Evolutionary conservation across 2,888 invertebrate species (phyloP), one percentile per base, ranked within the genome.

Genomic region (Bimastos eiseni): DNA sequence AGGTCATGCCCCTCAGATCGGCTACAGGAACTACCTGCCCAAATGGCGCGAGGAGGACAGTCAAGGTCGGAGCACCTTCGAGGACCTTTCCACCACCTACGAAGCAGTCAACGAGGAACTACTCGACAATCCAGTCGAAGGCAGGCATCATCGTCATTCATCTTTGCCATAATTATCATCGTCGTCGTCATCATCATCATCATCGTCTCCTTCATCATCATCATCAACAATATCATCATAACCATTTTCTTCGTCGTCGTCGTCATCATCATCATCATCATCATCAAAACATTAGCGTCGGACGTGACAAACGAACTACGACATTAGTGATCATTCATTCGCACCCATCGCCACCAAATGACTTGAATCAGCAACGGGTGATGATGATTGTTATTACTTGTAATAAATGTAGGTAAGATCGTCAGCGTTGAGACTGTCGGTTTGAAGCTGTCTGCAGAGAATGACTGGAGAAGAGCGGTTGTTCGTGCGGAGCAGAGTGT

Each of bases 401-500:
- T 21, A 21, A 49, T 21, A 3, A 49, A 49, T 89, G 13, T 89
- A 92, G 92, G 92, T 33, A 55, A 83, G 34, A 91, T 92, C 34
- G 84, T 92, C 36, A 91, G 91, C 15, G 91, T 92, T 89, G 92
- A 92, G 90, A 92, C 91, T 19, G 91, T 92, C 41, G 41, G 88
- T 19, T 36, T 92, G 34, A 83, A 86, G n/a, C 8, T 44, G 30
- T 13, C 41, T 0, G 38, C 89, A n/a, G 89, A 89, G 17, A 34
- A 90, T 36, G 37, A 37, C 34, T 49, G 34, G 83, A 83, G 34
- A 13, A 21, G 49, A 3, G 11, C 11, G 19, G 34, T 21, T 36
- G 36, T 90, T 13, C 90, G 83, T 36, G 90, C 38, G 33, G 92
- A 92, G 38, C 89, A 90, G 90, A 90, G 90, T 15, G 41, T 70